Evolutionary conservation across 2,113 vertebrate genomes (phyloP).

Genomic region (Thamnaconus septentrionalis): DNA sequence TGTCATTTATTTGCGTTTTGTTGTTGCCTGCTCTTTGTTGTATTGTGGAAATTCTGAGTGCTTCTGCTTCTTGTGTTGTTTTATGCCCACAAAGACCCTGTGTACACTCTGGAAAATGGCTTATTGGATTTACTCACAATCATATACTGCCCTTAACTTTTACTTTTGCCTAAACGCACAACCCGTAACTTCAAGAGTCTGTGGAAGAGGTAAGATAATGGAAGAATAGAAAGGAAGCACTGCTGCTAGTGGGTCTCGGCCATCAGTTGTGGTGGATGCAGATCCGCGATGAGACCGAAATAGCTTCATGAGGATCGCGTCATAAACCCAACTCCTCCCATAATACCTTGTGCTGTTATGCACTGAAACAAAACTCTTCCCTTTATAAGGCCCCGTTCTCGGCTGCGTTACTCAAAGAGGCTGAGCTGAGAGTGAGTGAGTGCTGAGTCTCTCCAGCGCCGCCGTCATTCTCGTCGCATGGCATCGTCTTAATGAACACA

Average conservation of each 20-base stretch:
- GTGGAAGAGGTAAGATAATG: background rate
- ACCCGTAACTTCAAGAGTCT: background rate
- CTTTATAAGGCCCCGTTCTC: too few relatives aligned
- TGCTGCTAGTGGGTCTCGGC: background rate
- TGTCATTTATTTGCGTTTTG: background rate
- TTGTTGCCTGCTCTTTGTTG: slow-evolving; percentile 9
- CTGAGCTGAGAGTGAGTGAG: slow-evolving; percentile 11
- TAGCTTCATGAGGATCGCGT: background rate
- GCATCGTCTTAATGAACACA: slow-evolving; percentile 46
- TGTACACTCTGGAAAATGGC: slow-evolving; percentile 9
- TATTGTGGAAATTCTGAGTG: slow-evolving; percentile 1
- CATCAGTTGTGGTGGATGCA: background rate
- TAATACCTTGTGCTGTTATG: too few relatives aligned
- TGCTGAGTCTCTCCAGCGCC: slow-evolving; percentile 5
- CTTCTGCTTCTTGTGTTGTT: slow-evolving; percentile 8
- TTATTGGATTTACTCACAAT: slow-evolving; percentile 9
- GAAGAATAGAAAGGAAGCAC: too few relatives aligned
- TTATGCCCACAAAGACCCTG: background rate
- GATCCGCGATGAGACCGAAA: background rate
- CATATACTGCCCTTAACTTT: slow-evolving; percentile 20
- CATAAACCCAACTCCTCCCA: slow-evolving; percentile 5
- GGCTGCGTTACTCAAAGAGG: background rate
- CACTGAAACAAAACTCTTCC: too few relatives aligned
- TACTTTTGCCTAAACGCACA: too few relatives aligned
- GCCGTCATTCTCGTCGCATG: slow-evolving; percentile 42